Evolutionary conservation across 2,888 invertebrate species (phyloP), one percentile per base, ranked within the genome.

Genomic region (Lissonota sp.): DNA sequence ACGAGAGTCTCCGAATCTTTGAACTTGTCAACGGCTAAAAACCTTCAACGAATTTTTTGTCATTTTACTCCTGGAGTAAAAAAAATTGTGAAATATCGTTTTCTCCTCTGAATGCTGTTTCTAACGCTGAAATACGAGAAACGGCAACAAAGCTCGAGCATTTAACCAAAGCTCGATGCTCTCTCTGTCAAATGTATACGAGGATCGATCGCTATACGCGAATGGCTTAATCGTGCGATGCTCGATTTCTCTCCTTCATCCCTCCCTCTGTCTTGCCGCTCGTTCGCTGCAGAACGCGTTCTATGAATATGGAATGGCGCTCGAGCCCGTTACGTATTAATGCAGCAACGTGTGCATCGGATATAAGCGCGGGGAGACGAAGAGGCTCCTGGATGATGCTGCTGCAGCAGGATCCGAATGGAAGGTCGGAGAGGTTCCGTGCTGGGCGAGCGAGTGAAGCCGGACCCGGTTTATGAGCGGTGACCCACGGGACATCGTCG

Each of bases 291-390:
- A 46, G 46, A 55, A 44, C 40, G 44, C 63, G 46, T 80, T 80
- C 76, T 80, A 82, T 82, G 80, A 80, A 82, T 82, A 80, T 83
- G 81, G 81, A 82, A 82, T 82, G 81, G 71, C 66, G 74, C 71
- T 71, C 55, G 51, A 14, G 60, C 82, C 79, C 82, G 84, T 87
- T 87, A 85, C 74, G 85, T 84, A 87, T 87, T 87, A 86, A 87
- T 86, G 85, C 84, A 66, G 67, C 70, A 67, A 76, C 83, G 75
- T 26, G 26, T 82, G 82, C 77, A 74, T 74, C 72, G 77, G 55
- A 73, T 72, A 55, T 67, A 72, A 14, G 44, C 16, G 64, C 69
- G 70, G 39, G 42, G 26, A 26, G 26, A 26, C 26, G 26, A 26
- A 26, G 26, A 26, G 26, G 26, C 26, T 3, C 26, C 60, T 62